Conservation (phyloP, 2,797 vertebrate species). For the Xenops minutus region DNA sequence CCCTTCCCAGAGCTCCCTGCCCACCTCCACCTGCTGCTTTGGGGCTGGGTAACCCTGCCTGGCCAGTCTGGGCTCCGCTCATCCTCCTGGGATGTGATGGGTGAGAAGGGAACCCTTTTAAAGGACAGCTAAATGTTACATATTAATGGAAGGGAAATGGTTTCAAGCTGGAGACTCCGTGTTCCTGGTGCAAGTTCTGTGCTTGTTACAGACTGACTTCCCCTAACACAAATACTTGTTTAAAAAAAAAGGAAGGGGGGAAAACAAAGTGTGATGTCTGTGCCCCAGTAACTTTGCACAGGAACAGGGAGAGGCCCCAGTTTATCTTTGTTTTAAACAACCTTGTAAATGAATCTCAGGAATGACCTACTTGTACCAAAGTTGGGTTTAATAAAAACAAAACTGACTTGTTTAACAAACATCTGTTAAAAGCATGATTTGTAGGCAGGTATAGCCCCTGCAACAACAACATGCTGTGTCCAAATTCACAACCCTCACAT, state of each 20-base stretch:
- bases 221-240: background rate
- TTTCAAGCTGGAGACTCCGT: background rate
- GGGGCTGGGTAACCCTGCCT: background rate
- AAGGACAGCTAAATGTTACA: background rate
- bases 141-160: background rate
- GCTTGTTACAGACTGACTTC: background rate
- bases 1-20: background rate
- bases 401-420: constrained; percentile 49
- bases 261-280: background rate
- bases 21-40: background rate
- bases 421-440: constrained; percentile 4
- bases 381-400: constrained; percentile 59
- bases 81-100: background rate
- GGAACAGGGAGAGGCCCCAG: background rate
- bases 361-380: constrained; percentile 42
- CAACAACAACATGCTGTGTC: background rate
- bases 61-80: fast-evolving
- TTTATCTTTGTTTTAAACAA: background rate
- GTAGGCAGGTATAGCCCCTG: background rate
- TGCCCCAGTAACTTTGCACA: background rate
- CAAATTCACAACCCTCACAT: fast-evolving
- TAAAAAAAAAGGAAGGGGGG: background rate
- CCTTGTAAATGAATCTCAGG: constrained; percentile 23
- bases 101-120: background rate
- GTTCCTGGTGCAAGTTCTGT: background rate